phyloP scores from a whole-genome alignment of 2,797 vertebrate species.

The Benthosema pterotum region DNA sequence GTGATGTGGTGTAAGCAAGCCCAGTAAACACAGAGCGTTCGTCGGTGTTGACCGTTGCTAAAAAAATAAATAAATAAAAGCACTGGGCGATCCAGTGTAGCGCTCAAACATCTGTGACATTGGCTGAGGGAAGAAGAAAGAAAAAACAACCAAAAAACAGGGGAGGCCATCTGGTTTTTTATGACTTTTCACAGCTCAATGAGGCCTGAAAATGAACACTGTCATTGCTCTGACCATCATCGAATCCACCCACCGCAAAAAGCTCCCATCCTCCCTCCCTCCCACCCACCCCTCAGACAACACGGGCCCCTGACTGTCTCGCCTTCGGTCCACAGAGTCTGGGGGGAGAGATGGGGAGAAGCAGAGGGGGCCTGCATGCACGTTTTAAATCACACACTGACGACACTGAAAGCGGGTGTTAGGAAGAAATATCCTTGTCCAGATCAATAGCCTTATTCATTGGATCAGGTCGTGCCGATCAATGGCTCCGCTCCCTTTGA shows the following conservation, averaged over 20 bases:
- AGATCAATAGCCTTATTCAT: conserved; percentile 73
- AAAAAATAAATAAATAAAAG: no score
- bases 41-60: conserved; percentile 1
- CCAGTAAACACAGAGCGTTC: conserved; percentile 31
- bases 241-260: conserved; percentile 11
- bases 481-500: conserved; percentile 71
- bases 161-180: conserved; percentile 71
- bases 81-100: conserved; percentile 49
- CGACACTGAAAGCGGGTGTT: conserved; percentile 63
- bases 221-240: conserved; percentile 46
- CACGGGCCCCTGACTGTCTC: conserved; percentile 30
- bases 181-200: conserved; percentile 66
- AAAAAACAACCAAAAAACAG: neutral
- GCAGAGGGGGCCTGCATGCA: no score
- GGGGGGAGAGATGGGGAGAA: conserved; percentile 10
- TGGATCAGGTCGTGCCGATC: conserved; percentile 73
- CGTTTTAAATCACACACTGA: conserved; percentile 50
- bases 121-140: conserved; percentile 29
- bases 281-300: conserved; percentile 16
- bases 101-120: conserved; percentile 55
- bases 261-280: no score
- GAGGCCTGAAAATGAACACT: conserved; percentile 67
- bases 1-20: conserved; percentile 19
- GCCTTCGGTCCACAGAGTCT: conserved; percentile 46
- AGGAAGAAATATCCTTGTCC: conserved; percentile 72